A percentile compares a stretch with the other conserved stretches of the same genome.
These are phyloP conservation scores for Pteromalus puparum DNA, from an alignment of 1,140 invertebrate genomes.

Conservation along the genomic window DNA sequence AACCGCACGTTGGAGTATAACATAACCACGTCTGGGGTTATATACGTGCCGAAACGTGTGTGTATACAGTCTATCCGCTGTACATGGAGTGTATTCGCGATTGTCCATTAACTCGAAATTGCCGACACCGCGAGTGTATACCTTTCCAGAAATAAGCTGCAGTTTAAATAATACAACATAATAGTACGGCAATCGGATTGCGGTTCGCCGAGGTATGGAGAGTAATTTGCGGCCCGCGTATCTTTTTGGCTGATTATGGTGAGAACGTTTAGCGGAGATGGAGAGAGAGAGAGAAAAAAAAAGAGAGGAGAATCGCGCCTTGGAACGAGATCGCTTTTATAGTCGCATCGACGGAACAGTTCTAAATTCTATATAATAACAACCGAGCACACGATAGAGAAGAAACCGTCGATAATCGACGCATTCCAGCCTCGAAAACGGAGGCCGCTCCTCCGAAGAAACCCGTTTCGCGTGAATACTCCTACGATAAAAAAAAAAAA, in stretches of 20 bases:
- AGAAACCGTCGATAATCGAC: too few species aligned
- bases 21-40: neutral
- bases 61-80: neutral
- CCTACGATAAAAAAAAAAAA: too few species aligned
- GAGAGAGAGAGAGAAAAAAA: too few species aligned
- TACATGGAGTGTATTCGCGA: slow-evolving; percentile 23
- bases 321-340: too few species aligned
- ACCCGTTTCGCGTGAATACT: too few species aligned
- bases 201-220: slow-evolving; percentile 1
- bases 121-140: slow-evolving; percentile 18
- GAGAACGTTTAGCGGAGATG: neutral
- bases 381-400: too few species aligned
- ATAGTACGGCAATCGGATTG: slow-evolving; percentile 42
- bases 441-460: too few species aligned
- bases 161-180: slow-evolving; percentile 51
- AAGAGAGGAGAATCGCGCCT: too few species aligned
- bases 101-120: slow-evolving; percentile 44
- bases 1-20: neutral
- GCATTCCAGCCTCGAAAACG: too few species aligned
- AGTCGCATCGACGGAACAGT: too few species aligned
- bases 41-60: neutral
- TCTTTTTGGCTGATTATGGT: slow-evolving; percentile 12
- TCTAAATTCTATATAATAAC: too few species aligned
- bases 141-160: slow-evolving; percentile 37
- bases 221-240: neutral